Base-by-base conservation (phyloP, 2,797 vertebrate species). In the Hippopotamyrus pictus region DNA sequence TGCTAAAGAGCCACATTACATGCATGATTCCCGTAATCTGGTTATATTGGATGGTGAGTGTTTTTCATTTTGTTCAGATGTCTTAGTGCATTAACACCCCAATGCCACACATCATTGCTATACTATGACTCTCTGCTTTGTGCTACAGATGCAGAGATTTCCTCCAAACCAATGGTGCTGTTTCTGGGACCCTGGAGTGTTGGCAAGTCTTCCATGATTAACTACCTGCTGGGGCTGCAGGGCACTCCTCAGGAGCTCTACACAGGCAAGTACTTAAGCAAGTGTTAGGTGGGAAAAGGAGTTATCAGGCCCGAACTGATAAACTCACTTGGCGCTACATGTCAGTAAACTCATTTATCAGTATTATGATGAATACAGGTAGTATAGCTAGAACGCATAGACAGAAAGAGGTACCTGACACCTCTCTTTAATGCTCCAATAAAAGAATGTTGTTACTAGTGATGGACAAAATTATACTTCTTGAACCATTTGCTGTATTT, bases 171-270 rank as follows among this genome's bases (percentile, higher is more conserved):
- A 1, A 98, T 99, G 98, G 98, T 99, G 93, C 95, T 99, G 88
- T 99, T 99, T 94, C 96, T 99, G 94, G 99, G 99, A 93, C 99
- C 99, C 5, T 99, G 99, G 99, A 99, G 99, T 0, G 98, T 99
- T 87, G 99, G 99, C 93, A 99, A 99, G 93, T 99, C 99, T n/a
- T 82, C 98, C 92, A 99, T 99, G 99, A 97, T 99, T 95, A 99
- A 99, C 96, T 99, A 99, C 95, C 97, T 99, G 94, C 96, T 99
- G 46, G 99, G 98, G 89, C 94, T 99, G 93, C 96, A 96, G 0
- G 94, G 99, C 90, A 97, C 96, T 90, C 97, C 97, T 84, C 98
- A 99, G 93, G 97, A 99, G 95, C 96, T 99, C 89, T 99, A 99
- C 90, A 97, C 96, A 95, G 96, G 96, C 96, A 94, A 90, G 9